A percentile compares a stretch with the other conserved stretches of the same genome.
Evolutionary conservation across 1,140 invertebrate genomes (phyloP).

Genomic region (Notospermus geniculatus): DNA sequence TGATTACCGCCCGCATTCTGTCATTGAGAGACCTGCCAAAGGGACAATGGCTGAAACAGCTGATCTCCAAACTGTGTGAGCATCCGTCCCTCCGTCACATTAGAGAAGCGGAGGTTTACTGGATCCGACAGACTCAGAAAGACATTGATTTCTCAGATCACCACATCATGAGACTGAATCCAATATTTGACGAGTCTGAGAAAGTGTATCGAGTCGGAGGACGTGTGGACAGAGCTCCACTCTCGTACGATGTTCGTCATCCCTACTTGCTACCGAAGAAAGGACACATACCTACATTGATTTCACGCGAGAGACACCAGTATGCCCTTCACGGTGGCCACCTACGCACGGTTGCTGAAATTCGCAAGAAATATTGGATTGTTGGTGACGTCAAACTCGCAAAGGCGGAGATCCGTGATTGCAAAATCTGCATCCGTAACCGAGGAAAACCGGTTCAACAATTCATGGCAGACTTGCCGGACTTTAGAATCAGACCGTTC

Average conservation of each 20-base stretch:
- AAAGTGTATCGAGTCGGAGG: background rate
- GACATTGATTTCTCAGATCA: no score
- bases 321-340: background rate
- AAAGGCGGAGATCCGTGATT: background rate
- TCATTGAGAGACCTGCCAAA: no score
- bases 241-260: background rate
- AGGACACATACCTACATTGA: background rate
- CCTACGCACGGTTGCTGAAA: background rate
- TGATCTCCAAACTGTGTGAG: no score
- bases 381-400: background rate
- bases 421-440: background rate
- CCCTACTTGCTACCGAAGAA: conserved; percentile 6
- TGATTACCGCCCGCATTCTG: no score
- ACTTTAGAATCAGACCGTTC: no score
- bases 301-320: background rate
- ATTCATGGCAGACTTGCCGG: background rate
- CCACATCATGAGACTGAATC: no score
- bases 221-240: background rate
- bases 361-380: background rate
- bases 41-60: no score
- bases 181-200: no score
- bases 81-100: no score
- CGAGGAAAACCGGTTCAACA: background rate
- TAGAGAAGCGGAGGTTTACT: no score
- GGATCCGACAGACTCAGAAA: no score